Base-by-base conservation (phyloP, 2,797 vertebrate genomes). In the Cynopterus sphinx region DNA sequence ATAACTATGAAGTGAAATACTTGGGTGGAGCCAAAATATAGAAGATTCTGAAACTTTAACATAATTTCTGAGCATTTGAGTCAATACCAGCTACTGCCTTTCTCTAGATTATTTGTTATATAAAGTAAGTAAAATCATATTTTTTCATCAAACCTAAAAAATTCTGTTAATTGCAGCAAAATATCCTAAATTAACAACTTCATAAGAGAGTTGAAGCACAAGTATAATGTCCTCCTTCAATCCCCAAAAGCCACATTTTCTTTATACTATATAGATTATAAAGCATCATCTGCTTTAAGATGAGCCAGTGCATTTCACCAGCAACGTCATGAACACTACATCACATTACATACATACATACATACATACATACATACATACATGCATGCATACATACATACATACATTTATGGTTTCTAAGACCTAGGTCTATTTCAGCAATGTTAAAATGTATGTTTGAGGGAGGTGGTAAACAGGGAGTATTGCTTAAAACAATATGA, bases 401-500 rank as follows among this genome's bases (percentile, higher is more conserved):
- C 53, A 55, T 22, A 22, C 53, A 22, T 49, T 49, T 49, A 16
- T 49, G 49, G 49, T 49, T 49, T 49, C 53, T 92, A 61, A 79
- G 19, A 43, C 5, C 53, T 19, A 33, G 13, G 33, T 43, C 31
- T 92, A 46, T 85, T 89, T 74, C 31, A 89, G 26, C 36, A 75
- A 63, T 68, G 13, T 61, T 81, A 85, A 75, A 77, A 36, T 46
- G 2, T 22, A 11, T n/a, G 19, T 19, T 0, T 17, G 36, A 17
- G 0, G 2, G 36, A 6, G 8, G 13, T 26, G 9, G 11, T n/a
- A 6, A 28, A 68, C 5, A 26, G 3, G 28, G 3, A 49, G n/a
- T 88, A 8, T 39, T 84, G 31, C 21, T 75, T 75, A 68, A 86
- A 85, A 61, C 24, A 79, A n/a, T 17, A 85, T 81, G 51, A 68